Evolutionary conservation across 2,888 invertebrate genomes (phyloP).

Genomic region (Macrophya annulata): DNA sequence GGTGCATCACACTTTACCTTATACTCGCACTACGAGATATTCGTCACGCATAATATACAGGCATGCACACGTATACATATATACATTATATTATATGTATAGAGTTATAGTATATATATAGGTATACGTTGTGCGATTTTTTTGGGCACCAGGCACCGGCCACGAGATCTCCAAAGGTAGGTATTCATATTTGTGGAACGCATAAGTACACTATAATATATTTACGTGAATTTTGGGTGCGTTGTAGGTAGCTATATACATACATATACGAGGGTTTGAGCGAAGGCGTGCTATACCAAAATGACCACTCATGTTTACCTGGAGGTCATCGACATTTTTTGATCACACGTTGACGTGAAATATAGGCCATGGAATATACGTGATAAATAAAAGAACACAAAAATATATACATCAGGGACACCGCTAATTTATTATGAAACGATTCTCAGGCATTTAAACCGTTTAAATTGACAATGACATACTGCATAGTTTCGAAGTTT

Average conservation of each 20-base stretch:
- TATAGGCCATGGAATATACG: constrained; percentile 52
- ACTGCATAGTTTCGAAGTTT: constrained; percentile 67
- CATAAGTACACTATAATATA: not conserved
- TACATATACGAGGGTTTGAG: not conserved
- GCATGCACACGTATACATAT: no score
- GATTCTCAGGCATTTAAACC: constrained; percentile 69
- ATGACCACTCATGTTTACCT: constrained; percentile 40
- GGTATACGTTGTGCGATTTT: not conserved
- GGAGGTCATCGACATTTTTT: constrained; percentile 45
- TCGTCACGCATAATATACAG: no score
- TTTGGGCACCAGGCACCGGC: not conserved
- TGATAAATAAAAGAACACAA: constrained; percentile 26
- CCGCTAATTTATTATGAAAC: constrained; percentile 74
- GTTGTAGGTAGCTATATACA: not conserved
- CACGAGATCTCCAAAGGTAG: not conserved
- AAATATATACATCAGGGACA: constrained; percentile 54
- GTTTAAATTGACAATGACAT: constrained; percentile 74
- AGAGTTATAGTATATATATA: not conserved
- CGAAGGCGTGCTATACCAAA: constrained; percentile 12
- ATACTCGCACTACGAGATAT: not conserved
- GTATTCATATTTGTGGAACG: not conserved
- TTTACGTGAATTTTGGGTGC: not conserved
- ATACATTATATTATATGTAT: no score
- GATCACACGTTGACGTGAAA: constrained; percentile 26
- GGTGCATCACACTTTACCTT: not conserved